phyloP scores from a whole-genome alignment of 2,888 invertebrate species.

The Watsonalla cultraria region DNA sequence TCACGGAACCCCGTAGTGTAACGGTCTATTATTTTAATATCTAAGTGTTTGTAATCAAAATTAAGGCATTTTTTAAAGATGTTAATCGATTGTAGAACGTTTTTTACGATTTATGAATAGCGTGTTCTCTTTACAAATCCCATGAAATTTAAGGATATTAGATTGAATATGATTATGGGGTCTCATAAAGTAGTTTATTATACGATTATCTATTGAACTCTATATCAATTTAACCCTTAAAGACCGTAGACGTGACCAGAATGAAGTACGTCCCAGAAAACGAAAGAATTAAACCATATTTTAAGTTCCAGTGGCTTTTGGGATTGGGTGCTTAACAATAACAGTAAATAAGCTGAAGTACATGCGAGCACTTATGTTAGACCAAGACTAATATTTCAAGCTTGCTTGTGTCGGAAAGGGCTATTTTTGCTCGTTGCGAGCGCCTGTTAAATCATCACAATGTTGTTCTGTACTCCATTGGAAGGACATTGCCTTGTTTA shows the following conservation, averaged over 20 bases:
- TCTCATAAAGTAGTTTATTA: too few relatives aligned
- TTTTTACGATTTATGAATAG: background rate
- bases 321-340: background rate
- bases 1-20: conserved; percentile 37
- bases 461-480: conserved; percentile 49
- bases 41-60: conserved; percentile 35
- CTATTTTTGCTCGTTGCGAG: conserved; percentile 60
- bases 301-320: background rate
- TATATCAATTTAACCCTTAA: too few relatives aligned
- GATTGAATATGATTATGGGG: too few relatives aligned
- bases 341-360: background rate
- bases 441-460: conserved; percentile 65
- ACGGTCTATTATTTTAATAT: conserved; percentile 44
- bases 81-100: background rate
- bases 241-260: too few relatives aligned
- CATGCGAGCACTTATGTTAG: conserved; percentile 9
- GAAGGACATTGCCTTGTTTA: conserved; percentile 57
- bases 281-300: background rate
- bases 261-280: too few relatives aligned
- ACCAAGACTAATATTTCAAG: conserved; percentile 40
- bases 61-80: conserved; percentile 7
- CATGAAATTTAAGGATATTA: background rate
- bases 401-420: conserved; percentile 47
- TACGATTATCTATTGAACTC: too few relatives aligned
- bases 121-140: background rate